Evolutionary conservation across 2,888 invertebrate genomes (phyloP), one percentile per base, ranked within the genome.

Genomic region (Tiphia femorata): DNA sequence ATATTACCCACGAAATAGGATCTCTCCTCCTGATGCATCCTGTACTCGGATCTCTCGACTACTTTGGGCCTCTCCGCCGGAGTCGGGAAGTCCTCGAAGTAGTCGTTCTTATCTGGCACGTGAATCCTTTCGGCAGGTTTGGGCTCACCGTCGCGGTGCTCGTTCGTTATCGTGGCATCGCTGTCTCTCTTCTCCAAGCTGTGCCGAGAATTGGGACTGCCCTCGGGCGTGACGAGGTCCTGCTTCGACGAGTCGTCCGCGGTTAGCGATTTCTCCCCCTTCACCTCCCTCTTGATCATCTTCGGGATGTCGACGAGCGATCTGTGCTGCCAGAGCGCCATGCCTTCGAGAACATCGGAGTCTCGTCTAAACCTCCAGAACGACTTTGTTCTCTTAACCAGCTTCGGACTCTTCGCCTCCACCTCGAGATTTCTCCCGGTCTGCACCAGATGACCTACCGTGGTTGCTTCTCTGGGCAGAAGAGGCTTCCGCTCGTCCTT

Each of bases 291-390:
- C 17, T 81, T 85, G 52, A 80, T 86, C 88, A 79, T 87, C 85
- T 81, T 88, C 82, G 64, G 88, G 83, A 92, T 89, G 70, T 92
- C 93, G 0, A 94, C 93, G 58, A 94, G 86, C 69, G 94, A 94
- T 27, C 94, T 87, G 78, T 94, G 94, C 76, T 91, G 91, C 94
- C 94, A 94, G 49, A 94, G 85, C 0, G 93, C 90, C 94, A 94
- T 94, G 0, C 94, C 94, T 74, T 93, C 93, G 73, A 94, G 85
- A 46, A 94, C 92, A 59, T 94, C 93, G 1, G 88, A 89, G 47
- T 85, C 85, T 51, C 91, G 88, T 17, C 93, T 90, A 73, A 94
- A 94, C 75, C 91, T 90, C 94, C 94, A 94, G 77, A 94, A 92
- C 0, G 93, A 93, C 79, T 94, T 94, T 0, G 93, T 94, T 41